phyloP scores from a whole-genome alignment of 1,140 invertebrate species.

The Chelonus insularis region DNA sequence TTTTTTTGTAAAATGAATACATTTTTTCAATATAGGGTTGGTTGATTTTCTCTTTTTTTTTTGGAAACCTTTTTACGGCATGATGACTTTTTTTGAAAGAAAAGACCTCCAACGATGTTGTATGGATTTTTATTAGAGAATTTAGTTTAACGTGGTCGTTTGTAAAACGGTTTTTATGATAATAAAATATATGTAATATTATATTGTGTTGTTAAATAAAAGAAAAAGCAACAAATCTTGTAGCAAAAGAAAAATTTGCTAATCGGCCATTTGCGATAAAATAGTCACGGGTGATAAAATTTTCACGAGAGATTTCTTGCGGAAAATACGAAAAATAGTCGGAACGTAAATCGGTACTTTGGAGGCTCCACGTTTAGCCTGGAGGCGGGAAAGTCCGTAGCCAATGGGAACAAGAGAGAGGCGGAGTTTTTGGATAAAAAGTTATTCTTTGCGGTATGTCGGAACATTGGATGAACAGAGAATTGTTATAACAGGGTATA shows the following conservation, averaged over 20 bases:
- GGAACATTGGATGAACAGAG: neutral
- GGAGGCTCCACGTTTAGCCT: neutral
- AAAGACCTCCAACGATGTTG: conserved; percentile 27
- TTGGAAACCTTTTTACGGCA: neutral
- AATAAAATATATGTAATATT: too few species aligned
- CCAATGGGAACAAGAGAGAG: conserved; percentile 12
- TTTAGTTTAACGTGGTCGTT: too few species aligned
- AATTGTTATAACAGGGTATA: neutral
- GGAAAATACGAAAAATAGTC: conserved; percentile 49
- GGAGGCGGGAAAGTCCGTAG: conserved; percentile 10
- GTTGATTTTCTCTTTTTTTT: neutral
- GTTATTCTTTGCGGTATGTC: neutral
- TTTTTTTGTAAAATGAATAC: neutral
- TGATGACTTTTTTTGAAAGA: conserved; percentile 12
- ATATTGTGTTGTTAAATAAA: too few species aligned
- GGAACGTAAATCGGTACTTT: conserved; percentile 26
- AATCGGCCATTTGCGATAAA: conserved; percentile 30
- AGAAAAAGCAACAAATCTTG: neutral
- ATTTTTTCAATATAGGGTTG: too few species aligned
- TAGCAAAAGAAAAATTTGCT: conserved; percentile 29
- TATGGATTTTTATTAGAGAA: too few species aligned
- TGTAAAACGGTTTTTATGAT: too few species aligned
- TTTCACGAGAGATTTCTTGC: conserved; percentile 40
- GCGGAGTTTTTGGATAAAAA: conserved; percentile 13
- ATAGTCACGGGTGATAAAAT: conserved; percentile 42